Percentiles rank a stretch among this genome's conserved stretches.
These are phyloP conservation scores for Phyllostomus discolor DNA, from an alignment of 2,113 vertebrate species.

Conservation along the genomic window DNA sequence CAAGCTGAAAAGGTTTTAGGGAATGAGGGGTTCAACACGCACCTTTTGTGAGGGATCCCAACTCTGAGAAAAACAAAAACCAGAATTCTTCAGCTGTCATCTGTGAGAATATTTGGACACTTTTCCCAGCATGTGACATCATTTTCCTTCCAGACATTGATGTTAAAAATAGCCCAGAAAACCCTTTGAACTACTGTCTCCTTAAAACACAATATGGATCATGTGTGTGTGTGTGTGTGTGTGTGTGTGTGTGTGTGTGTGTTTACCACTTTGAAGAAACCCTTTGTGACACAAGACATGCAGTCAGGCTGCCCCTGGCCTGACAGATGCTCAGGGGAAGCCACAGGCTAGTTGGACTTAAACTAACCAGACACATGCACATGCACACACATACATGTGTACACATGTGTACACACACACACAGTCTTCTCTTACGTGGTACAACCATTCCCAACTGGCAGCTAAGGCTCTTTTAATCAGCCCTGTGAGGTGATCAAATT, in stretches of 20 bases:
- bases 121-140: not conserved
- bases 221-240: not conserved
- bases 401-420: not conserved
- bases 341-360: not conserved
- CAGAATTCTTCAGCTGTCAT: not conserved
- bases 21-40: not conserved
- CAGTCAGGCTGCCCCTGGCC: not conserved
- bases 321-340: not conserved
- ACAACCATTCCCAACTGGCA: not conserved
- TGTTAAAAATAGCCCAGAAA: conserved; percentile 34
- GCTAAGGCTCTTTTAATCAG: not conserved
- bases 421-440: not conserved
- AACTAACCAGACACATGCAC: not conserved
- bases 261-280: conserved; percentile 28
- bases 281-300: not conserved
- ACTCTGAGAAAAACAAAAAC: conserved; percentile 18
- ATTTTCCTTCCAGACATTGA: conserved; percentile 36
- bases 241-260: conserved; percentile 28
- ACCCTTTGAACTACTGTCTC: conserved; percentile 32
- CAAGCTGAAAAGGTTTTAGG: not conserved
- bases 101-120: conserved; percentile 18
- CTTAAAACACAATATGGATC: conserved; percentile 8
- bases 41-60: not conserved
- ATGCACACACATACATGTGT: too few species aligned
- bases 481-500: not conserved